Base-by-base conservation (phyloP, 2,888 invertebrate genomes). In the Epistrophella euchroma region DNA sequence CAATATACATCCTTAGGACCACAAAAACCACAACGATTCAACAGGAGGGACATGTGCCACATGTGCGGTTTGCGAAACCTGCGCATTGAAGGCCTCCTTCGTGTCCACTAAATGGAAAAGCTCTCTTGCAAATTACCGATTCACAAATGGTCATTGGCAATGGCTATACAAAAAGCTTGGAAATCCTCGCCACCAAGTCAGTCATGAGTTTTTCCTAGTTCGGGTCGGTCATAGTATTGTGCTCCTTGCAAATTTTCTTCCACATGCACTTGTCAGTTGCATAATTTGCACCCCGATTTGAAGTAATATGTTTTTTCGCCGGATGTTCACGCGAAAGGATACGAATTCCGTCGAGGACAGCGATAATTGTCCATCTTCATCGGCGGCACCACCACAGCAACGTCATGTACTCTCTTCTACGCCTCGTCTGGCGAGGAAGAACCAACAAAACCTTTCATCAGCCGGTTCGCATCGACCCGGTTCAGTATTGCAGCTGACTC, bases 401-500 rank as follows among this genome's bases (percentile, higher is more conserved):
- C 76, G 76, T 72, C 73, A 81, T 71, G 86, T 73, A 17, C 75
- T 71, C 45, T 47, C 78, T 7, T 70, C 83, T 7, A 83, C 78
- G 1, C 83, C 87, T 1, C 78, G 74, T 10, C 47, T 71, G 22
- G 66, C 60, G 5, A 83, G 83, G 60, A 78, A 58, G 56, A 62
- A 68, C 60, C 60, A 62, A 28, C 80, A 72, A 10, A n/a, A 80
- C 71, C 68, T 77, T 45, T 76, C 79, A 11, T 80, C 76, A 72
- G 86, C 86, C 58, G 86, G 86, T 25, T 78, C 86, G 5, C 82
- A 82, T 52, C 60, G 86, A 85, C 73, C 86, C 71, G 78, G 80
- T 78, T 88, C 89, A 47, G 89, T 89, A 4, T 88, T 93, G 25
- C 95, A 94, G 88, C 93, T 97, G 81, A 96, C 96, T 58, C 96